A percentile compares a stretch with the other conserved stretches of the same genome.
These are phyloP conservation scores for Calephelis perditalis DNA, from an alignment of 2,888 invertebrate species.

Conservation along the genomic window DNA sequence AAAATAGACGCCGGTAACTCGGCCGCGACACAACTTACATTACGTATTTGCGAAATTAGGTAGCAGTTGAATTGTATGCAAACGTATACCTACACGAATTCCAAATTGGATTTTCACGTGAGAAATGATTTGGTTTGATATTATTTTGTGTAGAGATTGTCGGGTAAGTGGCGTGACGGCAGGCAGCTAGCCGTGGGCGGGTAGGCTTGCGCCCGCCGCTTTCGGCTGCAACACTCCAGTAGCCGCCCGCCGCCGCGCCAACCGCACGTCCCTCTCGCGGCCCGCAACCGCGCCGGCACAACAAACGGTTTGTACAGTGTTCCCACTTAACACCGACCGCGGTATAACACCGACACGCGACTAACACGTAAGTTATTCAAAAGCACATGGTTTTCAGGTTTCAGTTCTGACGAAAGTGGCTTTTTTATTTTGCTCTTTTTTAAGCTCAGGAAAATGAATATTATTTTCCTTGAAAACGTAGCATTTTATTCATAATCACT, in stretches of 20 bases:
- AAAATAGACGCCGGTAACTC: too few relatives aligned
- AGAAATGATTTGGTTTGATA: conserved; percentile 45
- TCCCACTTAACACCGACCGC: conserved; percentile 34
- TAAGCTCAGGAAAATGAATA: too few relatives aligned
- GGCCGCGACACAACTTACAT: too few relatives aligned
- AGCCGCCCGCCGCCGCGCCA: conserved; percentile 58
- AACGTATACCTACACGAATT: conserved; percentile 14
- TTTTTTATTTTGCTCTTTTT: not conserved
- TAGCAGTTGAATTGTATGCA: not conserved
- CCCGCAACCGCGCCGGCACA: conserved; percentile 46
- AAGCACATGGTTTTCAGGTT: conserved; percentile 9
- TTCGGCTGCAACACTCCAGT: conserved; percentile 42
- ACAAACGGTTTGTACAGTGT: conserved; percentile 55
- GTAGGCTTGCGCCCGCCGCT: conserved; percentile 50
- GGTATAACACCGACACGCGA: conserved; percentile 22
- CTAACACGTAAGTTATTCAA: conserved; percentile 46
- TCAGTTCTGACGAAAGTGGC: not conserved
- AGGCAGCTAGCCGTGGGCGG: conserved; percentile 53
- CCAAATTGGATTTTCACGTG: conserved; percentile 30
- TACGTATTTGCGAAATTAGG: too few relatives aligned
- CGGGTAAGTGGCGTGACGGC: conserved; percentile 63
- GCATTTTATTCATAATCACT: not conserved
- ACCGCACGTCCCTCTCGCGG: conserved; percentile 57
- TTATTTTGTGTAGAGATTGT: conserved; percentile 59
- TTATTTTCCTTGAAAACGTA: too few relatives aligned